Conservation (phyloP, 2,113 vertebrate genomes). For the Pelodiscus sinensis region DNA sequence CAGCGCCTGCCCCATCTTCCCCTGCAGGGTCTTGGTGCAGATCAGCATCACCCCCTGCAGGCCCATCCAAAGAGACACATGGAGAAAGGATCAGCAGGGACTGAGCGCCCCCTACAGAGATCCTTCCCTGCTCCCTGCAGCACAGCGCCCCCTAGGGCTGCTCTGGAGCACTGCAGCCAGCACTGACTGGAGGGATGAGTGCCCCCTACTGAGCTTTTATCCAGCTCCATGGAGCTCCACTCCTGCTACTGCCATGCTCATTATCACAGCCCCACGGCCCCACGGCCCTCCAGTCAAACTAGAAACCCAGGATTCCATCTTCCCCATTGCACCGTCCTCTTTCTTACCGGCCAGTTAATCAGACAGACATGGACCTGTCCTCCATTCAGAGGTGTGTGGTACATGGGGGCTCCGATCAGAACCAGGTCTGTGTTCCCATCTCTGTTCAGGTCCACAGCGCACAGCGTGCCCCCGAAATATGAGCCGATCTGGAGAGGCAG, state of each 20-base stretch:
- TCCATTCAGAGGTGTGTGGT: neutral
- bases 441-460: neutral
- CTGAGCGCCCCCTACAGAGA: neutral
- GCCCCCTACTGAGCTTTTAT: no score
- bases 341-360: neutral
- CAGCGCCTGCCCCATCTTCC: constrained; percentile 56
- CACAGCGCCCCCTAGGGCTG: neutral
- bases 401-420: neutral
- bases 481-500: neutral
- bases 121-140: neutral
- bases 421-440: neutral
- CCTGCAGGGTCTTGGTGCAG: constrained; percentile 39
- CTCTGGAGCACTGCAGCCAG: neutral
- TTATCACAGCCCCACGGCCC: neutral
- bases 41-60: constrained; percentile 12
- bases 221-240: neutral
- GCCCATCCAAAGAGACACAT: neutral
- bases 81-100: neutral
- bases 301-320: neutral
- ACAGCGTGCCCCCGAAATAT: neutral
- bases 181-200: neutral
- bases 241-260: neutral
- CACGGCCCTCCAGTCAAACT: neutral
- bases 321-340: neutral
- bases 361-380: neutral